phyloP scores from a whole-genome alignment of 2,113 vertebrate genomes.

The Antechinus stuartii region DNA sequence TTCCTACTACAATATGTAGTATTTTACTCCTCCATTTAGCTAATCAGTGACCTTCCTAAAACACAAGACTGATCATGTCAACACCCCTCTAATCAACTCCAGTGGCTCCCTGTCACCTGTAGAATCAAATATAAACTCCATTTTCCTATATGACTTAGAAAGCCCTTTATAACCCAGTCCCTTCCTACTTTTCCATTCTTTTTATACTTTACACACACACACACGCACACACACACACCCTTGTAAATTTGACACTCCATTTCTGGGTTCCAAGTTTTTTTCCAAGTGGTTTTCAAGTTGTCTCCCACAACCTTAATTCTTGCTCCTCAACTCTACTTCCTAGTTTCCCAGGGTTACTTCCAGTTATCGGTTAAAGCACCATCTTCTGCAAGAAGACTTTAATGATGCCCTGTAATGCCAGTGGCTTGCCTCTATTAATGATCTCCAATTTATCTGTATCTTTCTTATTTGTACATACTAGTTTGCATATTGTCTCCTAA shows the following conservation, averaged over 20 bases:
- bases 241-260: background rate
- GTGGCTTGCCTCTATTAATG: background rate
- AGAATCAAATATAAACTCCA: background rate
- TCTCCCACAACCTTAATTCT: background rate
- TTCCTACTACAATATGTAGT: background rate
- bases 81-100: background rate
- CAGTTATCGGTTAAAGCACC: background rate
- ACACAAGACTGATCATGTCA: background rate
- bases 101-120: background rate
- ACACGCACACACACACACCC: background rate
- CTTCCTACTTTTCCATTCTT: background rate
- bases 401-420: background rate
- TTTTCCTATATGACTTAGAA: background rate
- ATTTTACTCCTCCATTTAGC: background rate
- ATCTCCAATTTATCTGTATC: background rate
- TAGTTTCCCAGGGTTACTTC: background rate
- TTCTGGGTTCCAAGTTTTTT: background rate
- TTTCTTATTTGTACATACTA: background rate
- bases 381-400: background rate
- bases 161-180: background rate
- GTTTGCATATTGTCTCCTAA: background rate
- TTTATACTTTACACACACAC: background rate
- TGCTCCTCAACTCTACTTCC: background rate
- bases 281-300: background rate
- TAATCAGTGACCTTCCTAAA: background rate